These are phyloP conservation scores for Cheilosia variabilis DNA, from an alignment of 2,888 invertebrate species.

Conservation along the genomic window DNA sequence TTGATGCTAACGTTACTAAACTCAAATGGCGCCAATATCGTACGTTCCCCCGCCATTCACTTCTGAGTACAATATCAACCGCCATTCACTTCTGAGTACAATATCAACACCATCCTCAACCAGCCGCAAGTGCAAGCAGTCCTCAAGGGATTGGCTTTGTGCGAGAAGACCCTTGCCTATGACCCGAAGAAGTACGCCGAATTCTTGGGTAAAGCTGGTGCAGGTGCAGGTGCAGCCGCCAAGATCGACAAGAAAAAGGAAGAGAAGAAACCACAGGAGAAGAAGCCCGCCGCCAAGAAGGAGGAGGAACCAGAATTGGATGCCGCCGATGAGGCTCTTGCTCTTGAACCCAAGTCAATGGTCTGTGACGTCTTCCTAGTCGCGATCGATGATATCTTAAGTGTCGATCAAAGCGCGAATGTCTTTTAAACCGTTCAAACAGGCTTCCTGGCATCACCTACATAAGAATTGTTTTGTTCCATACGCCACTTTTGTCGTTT, in stretches of 20 bases:
- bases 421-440: no score
- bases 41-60: no score
- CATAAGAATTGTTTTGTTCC: no score
- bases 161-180: constrained; percentile 90
- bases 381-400: no score
- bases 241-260: constrained; percentile 82
- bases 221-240: constrained; percentile 76
- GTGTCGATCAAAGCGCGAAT: no score
- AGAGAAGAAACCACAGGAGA: constrained; percentile 80
- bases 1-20: no score
- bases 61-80: no score
- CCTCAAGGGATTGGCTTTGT: constrained; percentile 86
- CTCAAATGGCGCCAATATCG: no score
- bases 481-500: no score
- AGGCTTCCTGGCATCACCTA: no score
- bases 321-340: constrained; percentile 88
- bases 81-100: no score
- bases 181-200: constrained; percentile 91
- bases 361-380: no score
- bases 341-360: constrained; percentile 90
- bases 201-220: constrained; percentile 84
- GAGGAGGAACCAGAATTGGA: constrained; percentile 86
- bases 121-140: constrained; percentile 93
- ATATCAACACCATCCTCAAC: constrained; percentile 93
- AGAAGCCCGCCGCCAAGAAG: constrained; percentile 83